These are phyloP conservation scores for Rhodinocichla rosea DNA, from an alignment of 2,113 vertebrate species.

Conservation along the genomic window DNA sequence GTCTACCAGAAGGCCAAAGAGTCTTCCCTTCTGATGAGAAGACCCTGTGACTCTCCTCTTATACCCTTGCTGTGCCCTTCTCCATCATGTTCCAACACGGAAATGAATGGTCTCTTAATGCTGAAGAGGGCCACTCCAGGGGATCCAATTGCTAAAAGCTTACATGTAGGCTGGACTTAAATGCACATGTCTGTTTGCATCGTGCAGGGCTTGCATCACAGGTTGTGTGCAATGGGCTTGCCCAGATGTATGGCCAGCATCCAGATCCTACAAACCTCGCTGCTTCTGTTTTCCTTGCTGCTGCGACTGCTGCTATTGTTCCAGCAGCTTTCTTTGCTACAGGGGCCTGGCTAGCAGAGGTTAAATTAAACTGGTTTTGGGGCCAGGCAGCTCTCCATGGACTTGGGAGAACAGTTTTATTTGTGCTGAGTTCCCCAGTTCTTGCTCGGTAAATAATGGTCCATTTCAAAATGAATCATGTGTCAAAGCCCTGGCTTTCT, in stretches of 20 bases:
- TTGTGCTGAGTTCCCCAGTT: background rate
- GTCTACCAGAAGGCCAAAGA: background rate
- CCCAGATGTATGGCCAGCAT: constrained; percentile 20
- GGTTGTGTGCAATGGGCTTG: background rate
- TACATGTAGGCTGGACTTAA: background rate
- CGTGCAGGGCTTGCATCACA: background rate
- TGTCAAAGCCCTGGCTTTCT: background rate
- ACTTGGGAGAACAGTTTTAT: background rate
- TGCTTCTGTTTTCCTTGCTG: constrained; percentile 36
- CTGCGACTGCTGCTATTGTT: background rate
- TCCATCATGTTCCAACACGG: background rate
- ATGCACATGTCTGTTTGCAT: background rate
- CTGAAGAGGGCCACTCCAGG: background rate
- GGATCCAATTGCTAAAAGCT: background rate
- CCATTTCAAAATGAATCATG: background rate
- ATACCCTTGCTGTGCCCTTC: background rate
- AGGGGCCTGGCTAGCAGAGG: background rate
- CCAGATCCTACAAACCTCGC: background rate
- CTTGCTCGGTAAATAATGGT: background rate
- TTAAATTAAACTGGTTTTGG: background rate
- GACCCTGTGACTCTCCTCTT: background rate
- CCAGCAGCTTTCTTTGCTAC: background rate
- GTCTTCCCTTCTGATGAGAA: background rate
- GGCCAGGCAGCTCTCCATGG: background rate
- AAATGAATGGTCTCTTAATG: background rate